Evolutionary conservation across 2,888 invertebrate species (phyloP).

Genomic region (Drosophila trichaetosa): DNA sequence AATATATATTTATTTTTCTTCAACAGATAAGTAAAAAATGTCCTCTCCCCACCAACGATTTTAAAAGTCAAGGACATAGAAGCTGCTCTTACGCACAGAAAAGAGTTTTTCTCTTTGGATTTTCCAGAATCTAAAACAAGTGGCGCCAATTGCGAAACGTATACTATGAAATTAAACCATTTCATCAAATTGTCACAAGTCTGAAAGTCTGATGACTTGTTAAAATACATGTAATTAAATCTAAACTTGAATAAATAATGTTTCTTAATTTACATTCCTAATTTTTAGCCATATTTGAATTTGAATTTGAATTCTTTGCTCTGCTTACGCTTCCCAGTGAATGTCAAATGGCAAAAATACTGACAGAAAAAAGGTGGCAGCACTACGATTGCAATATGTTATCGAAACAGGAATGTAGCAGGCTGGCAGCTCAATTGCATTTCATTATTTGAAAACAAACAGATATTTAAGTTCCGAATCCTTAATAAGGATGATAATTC

Average conservation of each 20-base stretch:
- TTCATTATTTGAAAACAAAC: background rate
- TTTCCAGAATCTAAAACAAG: background rate
- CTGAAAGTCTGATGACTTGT: background rate
- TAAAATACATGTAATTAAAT: background rate
- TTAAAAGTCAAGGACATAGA: background rate
- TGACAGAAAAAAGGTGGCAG: background rate
- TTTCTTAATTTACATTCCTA: background rate
- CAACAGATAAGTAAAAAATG: background rate
- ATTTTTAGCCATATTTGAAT: background rate
- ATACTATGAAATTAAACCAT: background rate
- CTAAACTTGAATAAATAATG: background rate
- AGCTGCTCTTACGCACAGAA: background rate
- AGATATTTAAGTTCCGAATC: background rate
- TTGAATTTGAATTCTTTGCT: background rate
- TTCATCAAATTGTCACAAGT: background rate
- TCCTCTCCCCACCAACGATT: background rate
- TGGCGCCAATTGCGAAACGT: background rate
- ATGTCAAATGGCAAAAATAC: background rate
- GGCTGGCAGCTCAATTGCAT: background rate
- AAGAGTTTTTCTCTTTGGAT: background rate
- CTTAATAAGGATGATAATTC: background rate
- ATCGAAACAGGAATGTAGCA: background rate
- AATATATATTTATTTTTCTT: background rate
- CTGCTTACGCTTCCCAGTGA: background rate
- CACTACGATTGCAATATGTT: background rate